Conservation (phyloP, 2,113 vertebrate species). For the Phaethon lepturus region DNA sequence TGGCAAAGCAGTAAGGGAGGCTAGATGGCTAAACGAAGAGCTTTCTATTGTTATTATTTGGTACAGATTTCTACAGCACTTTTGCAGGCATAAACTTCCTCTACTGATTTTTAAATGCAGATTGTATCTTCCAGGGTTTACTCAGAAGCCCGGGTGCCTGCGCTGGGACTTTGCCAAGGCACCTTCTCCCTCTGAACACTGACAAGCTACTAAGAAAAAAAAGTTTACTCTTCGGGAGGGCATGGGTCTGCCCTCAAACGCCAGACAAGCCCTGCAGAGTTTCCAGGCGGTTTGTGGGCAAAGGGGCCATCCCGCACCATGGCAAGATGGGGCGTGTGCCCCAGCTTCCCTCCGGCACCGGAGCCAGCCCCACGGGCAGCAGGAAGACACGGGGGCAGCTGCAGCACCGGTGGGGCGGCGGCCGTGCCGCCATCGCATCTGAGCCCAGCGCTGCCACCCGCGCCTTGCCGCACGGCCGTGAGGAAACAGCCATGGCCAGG, state of each 20-base stretch:
- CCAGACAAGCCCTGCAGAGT: neutral
- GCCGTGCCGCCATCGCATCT: accelerated
- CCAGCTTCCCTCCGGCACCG: neutral
- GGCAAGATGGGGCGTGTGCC: neutral
- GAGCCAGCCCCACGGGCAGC: neutral
- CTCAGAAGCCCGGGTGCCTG: neutral
- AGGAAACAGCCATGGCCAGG: neutral
- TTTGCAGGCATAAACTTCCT: neutral
- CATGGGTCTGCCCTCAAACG: neutral
- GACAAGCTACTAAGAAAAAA: neutral
- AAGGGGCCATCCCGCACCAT: accelerated
- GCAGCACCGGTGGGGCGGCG: accelerated
- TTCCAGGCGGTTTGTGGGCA: neutral
- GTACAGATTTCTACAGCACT: neutral
- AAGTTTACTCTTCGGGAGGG: neutral
- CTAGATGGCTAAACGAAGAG: neutral
- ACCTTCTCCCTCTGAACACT: neutral
- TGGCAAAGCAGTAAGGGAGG: neutral
- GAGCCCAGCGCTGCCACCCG: neutral
- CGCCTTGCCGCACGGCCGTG: accelerated
- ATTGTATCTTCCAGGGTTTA: neutral
- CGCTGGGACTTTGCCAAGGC: neutral
- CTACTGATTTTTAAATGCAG: neutral
- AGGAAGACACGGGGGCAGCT: neutral
- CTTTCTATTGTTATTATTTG: neutral